These are phyloP conservation scores for Oxystoma pomonae DNA, from an alignment of 2,888 invertebrate genomes.

Conservation along the genomic window DNA sequence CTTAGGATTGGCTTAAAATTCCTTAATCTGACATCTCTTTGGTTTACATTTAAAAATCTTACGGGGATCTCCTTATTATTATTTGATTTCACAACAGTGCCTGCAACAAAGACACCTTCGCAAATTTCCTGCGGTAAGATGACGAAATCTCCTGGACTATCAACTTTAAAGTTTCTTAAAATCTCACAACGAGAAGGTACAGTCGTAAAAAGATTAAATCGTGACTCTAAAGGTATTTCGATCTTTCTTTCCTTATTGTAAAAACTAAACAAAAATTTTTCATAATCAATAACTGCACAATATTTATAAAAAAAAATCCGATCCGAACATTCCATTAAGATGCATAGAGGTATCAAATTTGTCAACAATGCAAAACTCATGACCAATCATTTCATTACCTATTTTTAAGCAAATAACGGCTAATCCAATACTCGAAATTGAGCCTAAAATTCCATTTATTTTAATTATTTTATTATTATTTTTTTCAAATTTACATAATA, in stretches of 20 bases:
- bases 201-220: not conserved
- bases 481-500: no score
- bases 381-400: no score
- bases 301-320: no score
- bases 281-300: no score
- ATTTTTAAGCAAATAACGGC: no score
- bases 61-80: slow-evolving; percentile 18
- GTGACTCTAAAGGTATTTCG: not conserved
- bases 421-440: no score
- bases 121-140: slow-evolving; percentile 14
- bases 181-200: slow-evolving; percentile 20
- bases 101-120: slow-evolving; percentile 23
- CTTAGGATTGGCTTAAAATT: slow-evolving; percentile 17
- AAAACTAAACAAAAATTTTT: no score
- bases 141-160: slow-evolving; percentile 1
- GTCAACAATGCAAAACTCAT: no score
- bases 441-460: no score
- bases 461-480: no score
- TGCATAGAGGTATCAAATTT: no score
- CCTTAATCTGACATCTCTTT: slow-evolving; percentile 17
- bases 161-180: slow-evolving; percentile 16
- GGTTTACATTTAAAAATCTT: slow-evolving; percentile 16
- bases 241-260: not conserved
- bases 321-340: no score
- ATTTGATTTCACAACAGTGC: slow-evolving; percentile 14